Percentiles rank a stretch among this genome's conserved stretches.
phyloP scores from a whole-genome alignment of 2,113 vertebrate species.

The Edolisoma coerulescens region DNA sequence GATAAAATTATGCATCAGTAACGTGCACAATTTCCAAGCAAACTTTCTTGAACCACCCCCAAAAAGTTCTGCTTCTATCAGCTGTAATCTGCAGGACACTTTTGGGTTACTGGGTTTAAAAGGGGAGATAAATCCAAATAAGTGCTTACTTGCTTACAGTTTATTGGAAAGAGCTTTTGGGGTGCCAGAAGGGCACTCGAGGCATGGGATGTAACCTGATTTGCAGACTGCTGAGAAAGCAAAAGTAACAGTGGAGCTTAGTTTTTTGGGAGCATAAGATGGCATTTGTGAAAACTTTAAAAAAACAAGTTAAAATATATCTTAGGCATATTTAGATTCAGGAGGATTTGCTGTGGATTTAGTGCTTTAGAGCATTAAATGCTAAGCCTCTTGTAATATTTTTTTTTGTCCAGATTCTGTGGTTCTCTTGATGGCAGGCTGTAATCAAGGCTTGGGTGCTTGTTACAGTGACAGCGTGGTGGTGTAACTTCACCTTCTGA shows the following conservation, averaged over 20 bases:
- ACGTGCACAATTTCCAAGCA: not conserved
- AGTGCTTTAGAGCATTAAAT: conserved; percentile 32
- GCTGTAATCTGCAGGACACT: not conserved
- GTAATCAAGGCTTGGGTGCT: not conserved
- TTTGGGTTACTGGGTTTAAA: not conserved
- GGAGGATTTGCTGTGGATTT: conserved; percentile 53
- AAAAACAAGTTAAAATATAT: conserved; percentile 1
- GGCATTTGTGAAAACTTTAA: not conserved
- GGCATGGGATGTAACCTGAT: not conserved
- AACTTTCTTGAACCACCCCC: not conserved
- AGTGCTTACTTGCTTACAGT: not conserved
- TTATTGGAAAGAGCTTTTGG: not conserved
- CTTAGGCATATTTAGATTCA: not conserved
- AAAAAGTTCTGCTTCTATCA: not conserved
- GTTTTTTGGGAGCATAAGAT: not conserved
- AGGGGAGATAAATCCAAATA: not conserved
- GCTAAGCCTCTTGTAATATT: not conserved
- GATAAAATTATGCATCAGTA: not conserved
- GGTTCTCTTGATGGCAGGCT: not conserved
- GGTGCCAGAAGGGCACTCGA: not conserved
- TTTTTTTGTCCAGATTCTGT: not conserved
- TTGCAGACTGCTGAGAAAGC: not conserved
- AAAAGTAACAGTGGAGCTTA: not conserved
- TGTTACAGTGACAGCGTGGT: not conserved
- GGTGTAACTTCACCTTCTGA: not conserved